phyloP scores from a whole-genome alignment of 2,888 invertebrate genomes.

The Lamellibrachia columna region DNA sequence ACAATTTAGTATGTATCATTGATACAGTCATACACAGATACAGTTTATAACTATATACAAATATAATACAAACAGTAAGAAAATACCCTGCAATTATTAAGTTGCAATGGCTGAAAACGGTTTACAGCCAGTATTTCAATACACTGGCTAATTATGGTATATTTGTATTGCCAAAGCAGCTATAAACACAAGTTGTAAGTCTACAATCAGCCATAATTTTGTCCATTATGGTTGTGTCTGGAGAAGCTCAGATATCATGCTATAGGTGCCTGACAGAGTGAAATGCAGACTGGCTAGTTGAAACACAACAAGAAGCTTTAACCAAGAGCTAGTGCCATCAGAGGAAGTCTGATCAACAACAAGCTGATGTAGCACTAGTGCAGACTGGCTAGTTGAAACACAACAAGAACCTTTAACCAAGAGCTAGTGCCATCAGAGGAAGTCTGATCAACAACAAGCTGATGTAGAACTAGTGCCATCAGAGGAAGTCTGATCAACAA shows the following conservation, averaged over 20 bases:
- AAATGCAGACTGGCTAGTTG: not conserved
- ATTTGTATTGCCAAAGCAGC: no score
- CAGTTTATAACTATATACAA: not conserved
- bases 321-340: not conserved
- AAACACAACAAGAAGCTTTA: constrained; percentile 1
- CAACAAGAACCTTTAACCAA: not conserved
- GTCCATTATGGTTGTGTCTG: no score
- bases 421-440: not conserved
- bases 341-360: not conserved
- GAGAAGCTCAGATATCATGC: no score
- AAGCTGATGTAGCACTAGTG: not conserved
- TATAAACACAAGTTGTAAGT: no score
- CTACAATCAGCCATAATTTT: no score
- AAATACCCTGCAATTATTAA: not conserved
- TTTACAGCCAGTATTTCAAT: not conserved
- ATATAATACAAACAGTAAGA: not conserved
- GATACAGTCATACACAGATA: not conserved
- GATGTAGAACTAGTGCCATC: not conserved
- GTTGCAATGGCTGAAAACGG: not conserved
- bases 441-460: not conserved
- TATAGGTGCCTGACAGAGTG: not conserved
- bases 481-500: not conserved
- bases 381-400: constrained; percentile 3
- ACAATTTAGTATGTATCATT: not conserved
- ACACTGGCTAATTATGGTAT: no score